Base-by-base conservation (phyloP, 2,113 vertebrate genomes). In the Spea multiplicata region DNA sequence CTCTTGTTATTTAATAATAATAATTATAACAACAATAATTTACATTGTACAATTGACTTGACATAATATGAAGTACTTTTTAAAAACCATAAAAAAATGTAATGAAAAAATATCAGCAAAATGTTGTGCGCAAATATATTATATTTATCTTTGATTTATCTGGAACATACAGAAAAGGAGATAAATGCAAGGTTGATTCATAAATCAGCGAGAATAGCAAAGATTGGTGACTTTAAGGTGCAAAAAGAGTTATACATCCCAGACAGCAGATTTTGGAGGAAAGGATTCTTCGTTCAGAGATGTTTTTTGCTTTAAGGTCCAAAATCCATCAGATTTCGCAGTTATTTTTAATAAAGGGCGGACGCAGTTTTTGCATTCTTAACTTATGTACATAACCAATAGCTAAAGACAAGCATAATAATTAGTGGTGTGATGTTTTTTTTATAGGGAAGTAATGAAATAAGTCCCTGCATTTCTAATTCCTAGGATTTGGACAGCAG, bases 81-180 rank as follows among this genome's bases (percentile, higher is more conserved):
- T 9, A 13, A 59, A 9, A 59, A 13, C 4, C 10, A 8, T 59
- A 59, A 59, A 8, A 13, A 5, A 59, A 59, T 12, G n/a, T 74
- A 74, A 74, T 55, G 74, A 44, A 55, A 67, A 76, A 68, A 76
- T 16, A 52, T 30, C 47, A 55, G 64, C 74, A 65, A 57, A 67
- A 66, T 76, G 65, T 68, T 53, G n/a, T 78, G 68, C 12, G 59
- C 53, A 30, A 62, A 65, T 78, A 49, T n/a, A 44, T 44, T 57
- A 46, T 79, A 79, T 72, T 80, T 73, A 80, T 80, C 77, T 47
- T 57, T 80, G 77, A 80, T 80, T 73, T 71, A 80, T 80, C 77
- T 47, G 71, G 45, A 73, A 71, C 71, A 68, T 73, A 80, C 77
- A 80, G 71, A 52, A 67, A 80, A 55, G 67, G 64, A 80, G 77